Percentiles rank a stretch among this genome's conserved stretches.
Evolutionary conservation across 2,888 invertebrate species (phyloP).

Genomic region (Blastobasis lacticolella): DNA sequence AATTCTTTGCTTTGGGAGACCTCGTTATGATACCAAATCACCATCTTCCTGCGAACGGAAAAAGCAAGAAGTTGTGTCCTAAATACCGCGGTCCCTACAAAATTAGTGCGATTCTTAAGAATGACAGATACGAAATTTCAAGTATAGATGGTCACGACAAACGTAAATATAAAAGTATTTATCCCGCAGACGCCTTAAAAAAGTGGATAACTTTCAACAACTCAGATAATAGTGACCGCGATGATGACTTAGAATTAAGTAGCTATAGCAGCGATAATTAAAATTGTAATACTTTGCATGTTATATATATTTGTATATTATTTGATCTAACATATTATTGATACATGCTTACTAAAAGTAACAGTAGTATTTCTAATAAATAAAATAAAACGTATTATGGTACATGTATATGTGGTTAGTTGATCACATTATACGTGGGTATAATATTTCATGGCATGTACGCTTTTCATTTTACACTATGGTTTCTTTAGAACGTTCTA

Average conservation of each 20-base stretch:
- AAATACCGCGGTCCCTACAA: neutral
- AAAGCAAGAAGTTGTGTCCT: conserved; percentile 7
- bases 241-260: neutral
- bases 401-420: too few relatives aligned
- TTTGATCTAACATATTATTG: neutral
- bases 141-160: neutral
- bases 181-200: neutral
- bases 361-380: neutral
- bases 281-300: neutral
- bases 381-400: too few relatives aligned
- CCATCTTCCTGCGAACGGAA: conserved; percentile 1
- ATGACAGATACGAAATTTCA: neutral
- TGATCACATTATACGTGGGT: too few relatives aligned
- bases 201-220: neutral
- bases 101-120: neutral
- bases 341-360: neutral
- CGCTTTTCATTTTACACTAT: too few relatives aligned
- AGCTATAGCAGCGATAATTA: neutral
- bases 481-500: neutral
- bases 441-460: too few relatives aligned
- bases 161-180: neutral
- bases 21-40: conserved; percentile 11
- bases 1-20: neutral
- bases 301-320: neutral
- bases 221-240: neutral